A percentile compares a stretch with the other conserved stretches of the same genome.
These are phyloP conservation scores for Apodemus sylvaticus DNA, from an alignment of 2,113 vertebrate genomes.

Conservation along the genomic window DNA sequence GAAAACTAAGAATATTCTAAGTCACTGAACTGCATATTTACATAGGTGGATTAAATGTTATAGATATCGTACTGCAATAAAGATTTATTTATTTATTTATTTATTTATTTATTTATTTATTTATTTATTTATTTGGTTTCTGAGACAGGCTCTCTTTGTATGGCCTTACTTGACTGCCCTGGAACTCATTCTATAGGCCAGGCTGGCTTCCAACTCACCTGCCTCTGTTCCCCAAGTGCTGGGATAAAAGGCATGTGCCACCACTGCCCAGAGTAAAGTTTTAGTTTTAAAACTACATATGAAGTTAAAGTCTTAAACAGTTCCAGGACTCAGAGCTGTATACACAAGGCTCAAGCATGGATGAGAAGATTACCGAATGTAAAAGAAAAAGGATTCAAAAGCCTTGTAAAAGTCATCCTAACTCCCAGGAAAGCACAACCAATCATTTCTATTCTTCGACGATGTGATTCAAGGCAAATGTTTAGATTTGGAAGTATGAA, in stretches of 20 bases:
- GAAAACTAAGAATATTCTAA: background rate
- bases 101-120: no score
- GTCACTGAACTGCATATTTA: background rate
- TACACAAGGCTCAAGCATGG: background rate
- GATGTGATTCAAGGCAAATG: background rate
- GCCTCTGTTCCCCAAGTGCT: no score
- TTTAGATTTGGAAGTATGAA: slow-evolving; percentile 40
- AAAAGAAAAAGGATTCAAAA: background rate
- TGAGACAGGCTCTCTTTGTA: no score
- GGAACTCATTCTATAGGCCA: no score
- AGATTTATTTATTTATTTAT: background rate
- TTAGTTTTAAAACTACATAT: background rate
- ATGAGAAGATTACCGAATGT: background rate
- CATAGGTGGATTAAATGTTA: background rate
- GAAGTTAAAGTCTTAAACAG: background rate
- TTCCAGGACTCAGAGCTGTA: background rate
- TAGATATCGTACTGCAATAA: background rate
- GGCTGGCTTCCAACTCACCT: no score
- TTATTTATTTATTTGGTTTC: no score
- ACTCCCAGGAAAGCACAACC: background rate
- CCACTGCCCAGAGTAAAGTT: background rate
- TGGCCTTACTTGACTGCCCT: no score
- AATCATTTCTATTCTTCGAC: background rate
- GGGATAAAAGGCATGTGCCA: no score
- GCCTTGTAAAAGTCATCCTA: background rate